Base-by-base conservation (phyloP, 2,113 vertebrate species). In the Apaloderma vittatum region DNA sequence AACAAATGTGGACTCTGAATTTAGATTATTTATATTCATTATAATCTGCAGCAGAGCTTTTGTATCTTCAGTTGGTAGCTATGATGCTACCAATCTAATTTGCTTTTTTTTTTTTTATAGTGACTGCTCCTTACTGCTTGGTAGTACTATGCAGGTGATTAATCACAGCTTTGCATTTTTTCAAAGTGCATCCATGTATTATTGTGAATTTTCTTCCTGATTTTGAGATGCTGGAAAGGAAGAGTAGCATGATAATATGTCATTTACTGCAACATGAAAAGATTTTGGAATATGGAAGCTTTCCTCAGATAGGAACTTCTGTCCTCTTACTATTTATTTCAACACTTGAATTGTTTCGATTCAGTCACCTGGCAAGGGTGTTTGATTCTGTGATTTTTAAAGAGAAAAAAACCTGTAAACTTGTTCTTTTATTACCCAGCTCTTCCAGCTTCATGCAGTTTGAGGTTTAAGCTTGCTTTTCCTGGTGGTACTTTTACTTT, bases 1-100 rank as follows among this genome's bases (percentile, higher is more conserved):
- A 83, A 30, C 37, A 62, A 37, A 3, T 0, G 4, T n/a, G 34
- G 37, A 6, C 16, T 68, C 55, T 68, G n/a, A 7, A 17, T 48
- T 52, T 1, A 1, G 20, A 0, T 48, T 15, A 1, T 22, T 87
- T 17, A 2, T 37, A 4, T 10, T 32, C 13, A 4, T 48, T 54
- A 24, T 70, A 26, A 36, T 75, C 9, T 67, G 37, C 57, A n/a
- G 61, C 40, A 55, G 51, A 67, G 52, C 45, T 79, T 34, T 57
- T 24, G 2, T 77, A 11, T 16, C 34, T 57, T 65, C 67, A 45
- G 11, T 3, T 9, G 46, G 22, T 37, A 63, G 23, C 61, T 14
- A 43, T 18, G 58, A 36, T n/a, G 10, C 12, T 27, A 46, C 21
- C 49, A 21, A 4, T 62, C 27, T 29, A 6, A 78, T 34, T 6